Base-by-base conservation (phyloP, 1,140 invertebrate genomes). In the Stegodyphus mimosarum region DNA sequence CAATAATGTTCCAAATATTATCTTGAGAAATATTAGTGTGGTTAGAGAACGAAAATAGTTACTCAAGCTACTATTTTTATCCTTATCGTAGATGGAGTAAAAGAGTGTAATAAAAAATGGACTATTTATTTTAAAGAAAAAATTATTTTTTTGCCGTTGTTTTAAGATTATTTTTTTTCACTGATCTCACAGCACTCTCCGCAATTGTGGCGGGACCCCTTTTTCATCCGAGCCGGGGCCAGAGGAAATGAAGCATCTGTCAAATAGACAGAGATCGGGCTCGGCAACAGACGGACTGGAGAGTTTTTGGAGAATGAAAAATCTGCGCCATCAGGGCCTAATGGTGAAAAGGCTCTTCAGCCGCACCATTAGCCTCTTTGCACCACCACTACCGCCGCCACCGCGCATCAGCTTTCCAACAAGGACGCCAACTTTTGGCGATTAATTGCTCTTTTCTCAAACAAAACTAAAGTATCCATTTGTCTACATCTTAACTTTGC, bases 281-380 rank as follows among this genome's bases (percentile, higher is more conserved):
- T 55, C 80, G 80, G 80, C 80, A 83, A 74, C 80, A 83, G 80
- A 83, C 80, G 80, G 80, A 83, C 70, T 83, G 49, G 80, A 83
- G 80, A 83, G 80, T 83, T 83, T 83, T 83, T 83, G 60, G 70
- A 83, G 71, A 83, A 83, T 83, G 80, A 83, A 83, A 83, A 83
- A 83, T 83, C 80, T 83, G 49, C 71, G 33, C 80, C 80, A 83
- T 83, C 80, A 83, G 71, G 55, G 48, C 53, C 71, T 83, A 83
- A 83, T 83, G 80, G 80, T 83, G 80, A 83, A 83, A 83, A 74
- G 80, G 80, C 80, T 83, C 80, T 83, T 83, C 80, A 83, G 80
- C 80, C 71, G 71, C 80, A 67, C 80, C 80, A 83, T 83, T 83
- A 83, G 80, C 80, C 80, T 69, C 77, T 79, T 79, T 79, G 66